Evolutionary conservation across 2,888 invertebrate species (phyloP), one percentile per base, ranked within the genome.

Genomic region (Macropis europaea): DNA sequence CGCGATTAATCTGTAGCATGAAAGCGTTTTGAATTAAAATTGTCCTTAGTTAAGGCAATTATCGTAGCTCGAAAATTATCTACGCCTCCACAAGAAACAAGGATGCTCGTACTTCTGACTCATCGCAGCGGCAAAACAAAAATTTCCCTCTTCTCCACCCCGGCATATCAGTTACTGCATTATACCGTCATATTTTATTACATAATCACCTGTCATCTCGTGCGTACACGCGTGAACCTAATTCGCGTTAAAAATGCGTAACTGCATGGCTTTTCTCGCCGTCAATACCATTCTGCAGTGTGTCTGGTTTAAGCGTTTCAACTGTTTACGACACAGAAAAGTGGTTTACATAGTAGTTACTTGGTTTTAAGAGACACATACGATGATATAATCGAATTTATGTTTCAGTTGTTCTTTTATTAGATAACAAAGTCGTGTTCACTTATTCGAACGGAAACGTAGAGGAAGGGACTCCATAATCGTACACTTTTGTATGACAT

Each of bases 21-120:
- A 83, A 77, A 81, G 73, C 79, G 79, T 82, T 82, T 84, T 82
- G 79, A 84, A 87, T 87, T 87, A 87, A 84, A 79, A 78, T 81
- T 78, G 67, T 77, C 82, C 78, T 86, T 84, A 87, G 82, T 88
- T 87, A 84, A 88, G 89, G 82, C 85, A 90, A 90, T 90, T 90
- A 89, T 80, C 73, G 74, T 77, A 72, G 74, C 79, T 79, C 74
- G 77, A 75, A 73, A 78, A 78, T 77, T 79, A 72, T 69, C 59
- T 53, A 84, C 86, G 84, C 82, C 83, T 79, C 84, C 85, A 82
- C 84, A 71, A 42, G 52, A 54, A 77, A 82, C 76, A 81, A 86
- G 82, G 83, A 87, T 84, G 84, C 80, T 75, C 75, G 69, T 64
- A 75, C 73, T 70, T 54, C 59, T 87, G 85, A 88, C 83, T 87